Conservation (phyloP, 92 coral and sea anemone species). For the Hydrozoanthus gracilis region DNA sequence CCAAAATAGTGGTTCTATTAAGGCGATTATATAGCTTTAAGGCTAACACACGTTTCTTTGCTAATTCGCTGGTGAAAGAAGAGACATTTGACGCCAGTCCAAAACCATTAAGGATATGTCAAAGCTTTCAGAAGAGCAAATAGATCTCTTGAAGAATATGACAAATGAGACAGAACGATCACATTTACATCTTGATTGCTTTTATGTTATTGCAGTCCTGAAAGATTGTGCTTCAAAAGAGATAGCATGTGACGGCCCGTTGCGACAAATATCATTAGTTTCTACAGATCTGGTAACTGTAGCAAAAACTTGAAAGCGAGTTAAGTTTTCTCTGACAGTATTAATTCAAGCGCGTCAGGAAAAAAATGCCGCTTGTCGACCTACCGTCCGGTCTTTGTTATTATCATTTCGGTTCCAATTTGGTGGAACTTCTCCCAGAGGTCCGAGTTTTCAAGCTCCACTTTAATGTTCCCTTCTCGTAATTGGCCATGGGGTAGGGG, state of each 20-base stretch:
- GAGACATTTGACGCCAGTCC: constrained; percentile 45
- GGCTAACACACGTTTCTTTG: background rate
- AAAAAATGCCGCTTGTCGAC: constrained; percentile 21
- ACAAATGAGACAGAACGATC: constrained; percentile 45
- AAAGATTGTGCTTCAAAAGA: constrained; percentile 41
- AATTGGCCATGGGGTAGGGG: constrained; percentile 86
- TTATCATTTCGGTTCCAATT: constrained; percentile 92
- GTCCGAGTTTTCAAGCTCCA: constrained; percentile 87
- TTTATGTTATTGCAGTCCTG: constrained; percentile 46
- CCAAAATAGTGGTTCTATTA: background rate
- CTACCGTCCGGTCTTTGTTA: constrained; percentile 94
- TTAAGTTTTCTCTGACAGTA: background rate
- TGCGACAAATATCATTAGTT: background rate
- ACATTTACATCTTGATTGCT: constrained; percentile 39
- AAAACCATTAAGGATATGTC: constrained; percentile 51
- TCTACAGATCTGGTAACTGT: constrained; percentile 9
- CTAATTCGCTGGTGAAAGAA: constrained; percentile 1
- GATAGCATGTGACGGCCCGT: constrained; percentile 13
- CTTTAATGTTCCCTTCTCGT: constrained; percentile 65
- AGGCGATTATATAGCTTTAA: background rate
- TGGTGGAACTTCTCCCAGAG: constrained; percentile 93
- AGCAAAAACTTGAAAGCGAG: background rate
- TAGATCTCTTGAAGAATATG: constrained; percentile 46
- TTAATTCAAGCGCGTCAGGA: constrained; percentile 25
- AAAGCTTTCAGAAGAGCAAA: constrained; percentile 46